Evolutionary conservation across 2,113 vertebrate species (phyloP).

Genomic region (Apodemus speciosus): DNA sequence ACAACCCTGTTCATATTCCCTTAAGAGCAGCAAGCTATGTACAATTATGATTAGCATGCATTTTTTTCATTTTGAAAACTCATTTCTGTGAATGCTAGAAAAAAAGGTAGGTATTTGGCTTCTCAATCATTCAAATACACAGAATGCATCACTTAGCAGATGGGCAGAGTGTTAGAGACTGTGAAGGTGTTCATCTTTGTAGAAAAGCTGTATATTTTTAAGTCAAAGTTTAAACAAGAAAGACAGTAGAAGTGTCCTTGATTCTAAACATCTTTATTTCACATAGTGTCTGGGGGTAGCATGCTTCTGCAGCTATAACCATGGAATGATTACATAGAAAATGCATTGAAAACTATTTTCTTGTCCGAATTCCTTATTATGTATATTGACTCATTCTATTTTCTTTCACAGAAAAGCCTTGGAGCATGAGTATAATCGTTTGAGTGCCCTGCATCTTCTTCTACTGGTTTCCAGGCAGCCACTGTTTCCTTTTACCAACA

Average conservation of each 20-base stretch:
- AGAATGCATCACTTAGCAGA: neutral
- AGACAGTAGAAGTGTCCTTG: conserved; percentile 29
- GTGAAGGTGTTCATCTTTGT: conserved; percentile 3
- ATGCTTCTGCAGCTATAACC: neutral
- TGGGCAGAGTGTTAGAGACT: neutral
- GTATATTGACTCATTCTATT: conserved; percentile 11
- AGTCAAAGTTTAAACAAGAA: conserved; percentile 14
- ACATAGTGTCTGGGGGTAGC: neutral
- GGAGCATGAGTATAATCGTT: conserved; percentile 30
- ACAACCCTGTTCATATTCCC: neutral
- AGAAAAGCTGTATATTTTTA: conserved; percentile 48
- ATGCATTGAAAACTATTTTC: conserved; percentile 51
- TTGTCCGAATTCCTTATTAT: conserved; percentile 33
- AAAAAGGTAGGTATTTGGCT: conserved; percentile 11
- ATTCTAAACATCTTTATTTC: conserved; percentile 30
- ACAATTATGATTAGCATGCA: neutral
- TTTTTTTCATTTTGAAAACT: conserved; percentile 16
- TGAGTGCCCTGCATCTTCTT: conserved; percentile 51
- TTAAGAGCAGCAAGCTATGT: neutral
- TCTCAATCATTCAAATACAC: conserved; percentile 7
- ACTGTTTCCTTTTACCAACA: neutral
- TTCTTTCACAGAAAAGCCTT: conserved; percentile 48
- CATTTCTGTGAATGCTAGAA: neutral
- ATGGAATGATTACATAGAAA: neutral
- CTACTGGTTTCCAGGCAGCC: neutral